A percentile compares a stretch with the other conserved stretches of the same genome.
Conservation (phyloP, 2,797 vertebrate species). For the Gorsachius magnificus region DNA sequence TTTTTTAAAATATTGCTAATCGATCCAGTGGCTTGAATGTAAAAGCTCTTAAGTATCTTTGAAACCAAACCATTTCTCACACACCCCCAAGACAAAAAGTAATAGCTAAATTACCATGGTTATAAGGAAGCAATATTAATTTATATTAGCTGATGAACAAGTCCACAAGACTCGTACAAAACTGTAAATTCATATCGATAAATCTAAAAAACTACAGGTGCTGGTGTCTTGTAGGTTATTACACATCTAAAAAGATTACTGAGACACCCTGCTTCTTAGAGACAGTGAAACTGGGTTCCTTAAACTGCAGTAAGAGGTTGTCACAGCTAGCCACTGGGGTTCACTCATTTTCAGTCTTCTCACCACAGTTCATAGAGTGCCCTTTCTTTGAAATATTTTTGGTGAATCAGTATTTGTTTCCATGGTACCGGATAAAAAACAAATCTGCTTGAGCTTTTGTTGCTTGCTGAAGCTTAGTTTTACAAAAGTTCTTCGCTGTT, state of each 20-base stretch:
- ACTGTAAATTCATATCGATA: background rate
- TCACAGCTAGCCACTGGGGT: background rate
- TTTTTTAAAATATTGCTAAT: background rate
- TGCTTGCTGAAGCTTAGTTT: slow-evolving; percentile 31
- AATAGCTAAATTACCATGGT: background rate
- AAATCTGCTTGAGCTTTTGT: background rate
- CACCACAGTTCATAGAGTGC: background rate
- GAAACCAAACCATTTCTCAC: background rate
- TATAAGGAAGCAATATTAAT: background rate
- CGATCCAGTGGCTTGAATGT: background rate
- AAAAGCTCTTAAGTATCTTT: background rate
- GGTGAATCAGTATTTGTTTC: slow-evolving; percentile 23
- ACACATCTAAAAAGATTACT: slow-evolving; percentile 1
- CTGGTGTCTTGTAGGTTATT: background rate
- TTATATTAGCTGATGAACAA: background rate
- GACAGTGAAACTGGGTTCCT: slow-evolving; percentile 2
- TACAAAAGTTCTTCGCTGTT: slow-evolving; percentile 14
- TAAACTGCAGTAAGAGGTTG: background rate
- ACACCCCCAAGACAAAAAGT: background rate
- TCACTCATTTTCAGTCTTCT: background rate
- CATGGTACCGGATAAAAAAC: background rate
- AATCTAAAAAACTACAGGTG: background rate
- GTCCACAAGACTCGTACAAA: background rate
- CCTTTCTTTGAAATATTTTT: background rate
- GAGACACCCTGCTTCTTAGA: background rate